Base-by-base conservation (phyloP, 2,888 invertebrate species). In the Seira ritae region DNA sequence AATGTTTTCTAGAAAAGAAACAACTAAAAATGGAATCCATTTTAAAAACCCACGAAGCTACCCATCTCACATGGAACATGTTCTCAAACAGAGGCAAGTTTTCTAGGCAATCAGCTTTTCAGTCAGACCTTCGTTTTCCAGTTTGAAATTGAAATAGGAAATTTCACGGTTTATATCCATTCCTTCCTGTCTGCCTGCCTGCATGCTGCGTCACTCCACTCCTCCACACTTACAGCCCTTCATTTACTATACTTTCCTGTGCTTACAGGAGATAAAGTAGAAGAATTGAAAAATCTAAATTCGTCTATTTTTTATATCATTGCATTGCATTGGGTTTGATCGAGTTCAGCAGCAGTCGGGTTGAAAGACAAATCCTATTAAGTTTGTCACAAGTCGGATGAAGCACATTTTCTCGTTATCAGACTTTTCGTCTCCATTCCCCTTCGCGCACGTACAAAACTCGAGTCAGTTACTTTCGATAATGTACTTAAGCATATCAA, bases 321-420 rank as follows among this genome's bases (percentile, higher is more conserved):
- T 37, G 78, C 83, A 78, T 73, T 68, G 22, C 10, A 15, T n/a
- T 50, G 50, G 15, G 72, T n/a, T n/a, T n/a, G n/a, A n/a, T n/a
- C n/a, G n/a, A n/a, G n/a, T n/a, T n/a, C n/a, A n/a, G n/a, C n/a
- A 77, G 62, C 62, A 50, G 17, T 15, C 50, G 6, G 71, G 84
- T 84, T 84, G 84, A 84, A 84, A 84, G 84, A 84, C 84, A 84
- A 84, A 84, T 84, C 84, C 84, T 84, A 84, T 84, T 84, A 84
- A 79, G 84, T 75, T 84, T 84, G 84, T 84, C 84, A 84, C 84
- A 84, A 84, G 78, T 84, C 84, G 84, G 79, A 84, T 84, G 71
- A 70, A 84, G 75, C 79, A 79, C 84, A 84, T 84, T 79, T 84
- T 20, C 74, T 60, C 75, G 71, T 62, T 60, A 60, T 62, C 75